Evolutionary conservation across 2,797 vertebrate species (phyloP).

Genomic region (Pseudocheirus occidentalis): DNA sequence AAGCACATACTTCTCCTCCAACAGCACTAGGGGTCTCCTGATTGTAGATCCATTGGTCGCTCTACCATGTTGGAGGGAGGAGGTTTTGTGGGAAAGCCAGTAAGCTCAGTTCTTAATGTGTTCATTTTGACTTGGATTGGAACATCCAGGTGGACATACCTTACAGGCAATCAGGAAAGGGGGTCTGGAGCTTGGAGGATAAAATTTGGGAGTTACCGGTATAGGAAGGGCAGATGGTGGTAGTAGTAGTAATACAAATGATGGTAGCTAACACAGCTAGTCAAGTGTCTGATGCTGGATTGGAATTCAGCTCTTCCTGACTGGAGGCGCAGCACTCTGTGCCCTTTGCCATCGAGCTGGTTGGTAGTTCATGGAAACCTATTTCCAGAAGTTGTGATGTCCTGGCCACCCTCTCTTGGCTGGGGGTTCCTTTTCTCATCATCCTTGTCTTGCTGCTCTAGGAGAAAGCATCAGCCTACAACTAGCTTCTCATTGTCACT

Average conservation of each 20-base stretch:
- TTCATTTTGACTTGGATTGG: neutral
- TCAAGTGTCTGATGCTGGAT: neutral
- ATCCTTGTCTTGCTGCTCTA: too few species aligned
- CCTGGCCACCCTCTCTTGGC: too few species aligned
- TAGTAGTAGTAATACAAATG: neutral
- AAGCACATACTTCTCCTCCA: conserved; percentile 40
- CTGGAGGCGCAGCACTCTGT: neutral
- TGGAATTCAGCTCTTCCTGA: neutral
- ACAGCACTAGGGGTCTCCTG: neutral
- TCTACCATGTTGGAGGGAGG: neutral
- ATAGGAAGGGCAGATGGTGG: neutral
- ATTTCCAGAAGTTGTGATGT: neutral
- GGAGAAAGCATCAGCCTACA: too few species aligned
- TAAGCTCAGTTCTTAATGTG: neutral
- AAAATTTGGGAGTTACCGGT: neutral
- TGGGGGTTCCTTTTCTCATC: too few species aligned
- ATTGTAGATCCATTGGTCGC: neutral
- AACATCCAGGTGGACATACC: neutral
- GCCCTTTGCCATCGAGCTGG: too few species aligned
- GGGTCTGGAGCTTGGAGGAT: neutral
- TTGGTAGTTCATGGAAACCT: neutral
- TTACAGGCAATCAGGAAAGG: neutral
- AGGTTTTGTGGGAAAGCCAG: neutral
- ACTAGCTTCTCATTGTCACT: too few species aligned
- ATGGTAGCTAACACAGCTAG: neutral